Percentiles rank a stretch among this genome's conserved stretches.
Conservation (phyloP, 1,140 invertebrate genomes). For the Drosophila azteca region DNA sequence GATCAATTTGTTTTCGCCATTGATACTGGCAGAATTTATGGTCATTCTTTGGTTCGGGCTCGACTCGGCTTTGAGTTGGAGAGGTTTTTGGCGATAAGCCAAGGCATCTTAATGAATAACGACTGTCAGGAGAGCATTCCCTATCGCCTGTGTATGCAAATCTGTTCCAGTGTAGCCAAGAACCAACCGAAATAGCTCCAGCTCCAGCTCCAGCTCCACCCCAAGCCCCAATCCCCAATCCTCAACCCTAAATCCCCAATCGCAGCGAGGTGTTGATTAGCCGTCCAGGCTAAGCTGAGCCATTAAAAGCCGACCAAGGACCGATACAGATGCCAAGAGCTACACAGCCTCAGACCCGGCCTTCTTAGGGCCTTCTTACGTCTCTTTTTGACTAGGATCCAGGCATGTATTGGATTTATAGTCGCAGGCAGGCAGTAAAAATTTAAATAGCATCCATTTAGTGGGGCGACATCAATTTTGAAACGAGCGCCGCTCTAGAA, state of each 20-base stretch:
- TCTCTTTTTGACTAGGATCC: slow-evolving; percentile 7
- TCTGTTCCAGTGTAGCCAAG: slow-evolving; percentile 1
- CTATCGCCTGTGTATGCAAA: neutral
- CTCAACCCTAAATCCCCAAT: neutral
- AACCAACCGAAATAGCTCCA: neutral
- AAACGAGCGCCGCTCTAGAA: slow-evolving; percentile 61
- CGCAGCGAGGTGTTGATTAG: slow-evolving; percentile 46
- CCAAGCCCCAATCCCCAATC: neutral
- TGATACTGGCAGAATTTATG: slow-evolving; percentile 34
- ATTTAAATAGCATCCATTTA: slow-evolving; percentile 79
- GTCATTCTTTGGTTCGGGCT: neutral
- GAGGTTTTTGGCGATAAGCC: slow-evolving; percentile 46
- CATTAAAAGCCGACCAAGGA: slow-evolving; percentile 40
- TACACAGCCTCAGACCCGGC: no score
- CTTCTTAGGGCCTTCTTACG: neutral
- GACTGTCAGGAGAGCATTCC: slow-evolving; percentile 1
- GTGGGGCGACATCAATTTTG: slow-evolving; percentile 65
- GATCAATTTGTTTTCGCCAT: neutral
- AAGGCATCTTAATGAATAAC: slow-evolving; percentile 53
- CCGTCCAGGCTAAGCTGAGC: slow-evolving; percentile 20
- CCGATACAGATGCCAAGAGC: slow-evolving; percentile 21
- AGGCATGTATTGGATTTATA: slow-evolving; percentile 58
- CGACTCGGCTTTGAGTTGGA: neutral
- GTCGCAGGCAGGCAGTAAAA: slow-evolving; percentile 69
- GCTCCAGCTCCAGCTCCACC: neutral